Base-by-base conservation (phyloP, 2,113 vertebrate species). In the Anseranas semipalmata region DNA sequence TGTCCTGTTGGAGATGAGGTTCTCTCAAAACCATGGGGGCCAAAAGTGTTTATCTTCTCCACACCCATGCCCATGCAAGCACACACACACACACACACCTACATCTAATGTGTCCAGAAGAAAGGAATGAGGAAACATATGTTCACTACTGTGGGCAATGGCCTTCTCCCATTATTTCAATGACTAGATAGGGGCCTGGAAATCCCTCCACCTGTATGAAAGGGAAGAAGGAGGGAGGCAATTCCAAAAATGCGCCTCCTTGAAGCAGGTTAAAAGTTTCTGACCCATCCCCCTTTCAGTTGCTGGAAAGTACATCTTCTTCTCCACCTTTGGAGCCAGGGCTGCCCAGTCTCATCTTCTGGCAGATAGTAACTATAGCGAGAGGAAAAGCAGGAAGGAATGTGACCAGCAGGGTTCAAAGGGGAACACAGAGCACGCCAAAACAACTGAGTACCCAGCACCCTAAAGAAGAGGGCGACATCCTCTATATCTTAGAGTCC, bases 21-120 rank as follows among this genome's bases (percentile, higher is more conserved):
- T 70, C 45, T 80, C 17, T 80, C 63, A 52, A 68, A 83, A 53
- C 10, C 9, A 10, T 9, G 32, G 20, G 7, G 4, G 9, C 2
- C 76, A 78, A 68, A 87, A 41, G 12, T 10, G 8, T 43, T 46
- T 68, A 43, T 65, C 82, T 35, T 41, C 3, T 1, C 13, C 25
- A 30, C 5, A 2, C 17, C 55, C 21, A 22, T 18, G 33, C 6
- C 32, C 53, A 30, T 0, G 0, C 33, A 65, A 59, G 15, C 18
- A 24, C 0, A 0, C 33, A 17, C 8, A 21, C 17, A 1, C 7
- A 4, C 12, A 1, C 7, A 5, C 32, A 58, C 12, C 4, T 65
- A 35, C 16, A n/a, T 30, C 18, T 73, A 48, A 59, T 4, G 10
- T 0, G 2, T 48, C 22, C 28, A n/a, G 45, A 83, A 63, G 37